A percentile compares a stretch with the other conserved stretches of the same genome.
These are phyloP conservation scores for Dasypolia templi DNA, from an alignment of 2,888 invertebrate species.

Conservation along the genomic window DNA sequence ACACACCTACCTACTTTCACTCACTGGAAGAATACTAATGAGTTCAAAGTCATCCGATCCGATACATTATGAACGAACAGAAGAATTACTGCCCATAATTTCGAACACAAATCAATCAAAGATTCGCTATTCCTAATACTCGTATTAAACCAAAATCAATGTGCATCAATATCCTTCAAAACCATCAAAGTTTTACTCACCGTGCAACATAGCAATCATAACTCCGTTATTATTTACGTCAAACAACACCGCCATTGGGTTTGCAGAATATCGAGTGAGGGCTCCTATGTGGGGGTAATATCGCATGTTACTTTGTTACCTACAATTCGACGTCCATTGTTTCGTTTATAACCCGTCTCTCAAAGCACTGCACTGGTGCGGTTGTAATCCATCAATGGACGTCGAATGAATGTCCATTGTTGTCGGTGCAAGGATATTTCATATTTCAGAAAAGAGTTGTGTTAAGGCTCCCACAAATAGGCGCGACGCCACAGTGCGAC, in stretches of 20 bases:
- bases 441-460: background rate
- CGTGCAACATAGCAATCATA: constrained; percentile 19
- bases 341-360: constrained; percentile 25
- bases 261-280: constrained; percentile 36
- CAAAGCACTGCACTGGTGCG: constrained; percentile 9
- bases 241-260: constrained; percentile 33
- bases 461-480: too few species aligned
- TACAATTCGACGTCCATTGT: constrained; percentile 38
- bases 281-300: constrained; percentile 38
- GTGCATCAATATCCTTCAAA: constrained; percentile 20
- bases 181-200: constrained; percentile 17
- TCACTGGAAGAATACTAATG: background rate
- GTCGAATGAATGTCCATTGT: constrained; percentile 19
- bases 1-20: background rate
- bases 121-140: background rate
- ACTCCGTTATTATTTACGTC: constrained; percentile 37
- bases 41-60: background rate
- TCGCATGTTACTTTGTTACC: constrained; percentile 2
- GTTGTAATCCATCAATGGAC: constrained; percentile 47
- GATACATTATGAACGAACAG: background rate
- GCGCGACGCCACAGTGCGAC: too few species aligned
- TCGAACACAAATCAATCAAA: background rate
- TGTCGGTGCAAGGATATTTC: constrained; percentile 10
- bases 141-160: background rate
- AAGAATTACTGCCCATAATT: background rate